A percentile compares a stretch with the other conserved stretches of the same genome.
phyloP scores from a whole-genome alignment of 1,140 invertebrate species.

The Himalopsyche phryganea region DNA sequence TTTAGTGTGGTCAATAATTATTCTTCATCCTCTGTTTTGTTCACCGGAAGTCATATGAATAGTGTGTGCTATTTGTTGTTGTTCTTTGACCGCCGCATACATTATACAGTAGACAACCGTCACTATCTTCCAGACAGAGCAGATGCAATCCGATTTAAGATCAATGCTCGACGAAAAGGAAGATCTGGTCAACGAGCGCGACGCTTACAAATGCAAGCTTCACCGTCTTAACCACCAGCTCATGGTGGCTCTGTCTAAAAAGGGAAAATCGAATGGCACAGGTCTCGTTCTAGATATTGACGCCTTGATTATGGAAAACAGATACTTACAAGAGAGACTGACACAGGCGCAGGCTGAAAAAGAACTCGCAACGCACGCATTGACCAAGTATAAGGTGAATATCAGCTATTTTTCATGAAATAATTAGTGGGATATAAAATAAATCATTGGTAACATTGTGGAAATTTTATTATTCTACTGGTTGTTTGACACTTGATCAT shows the following conservation, averaged over 20 bases:
- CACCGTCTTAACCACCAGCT: conserved; percentile 80
- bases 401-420: too few relatives aligned
- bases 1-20: too few relatives aligned
- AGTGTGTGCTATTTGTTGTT: too few relatives aligned
- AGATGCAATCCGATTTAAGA: conserved; percentile 71
- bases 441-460: too few relatives aligned
- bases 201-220: conserved; percentile 82
- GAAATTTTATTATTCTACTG: too few relatives aligned
- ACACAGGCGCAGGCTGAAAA: conserved; percentile 78
- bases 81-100: too few relatives aligned
- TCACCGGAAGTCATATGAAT: too few relatives aligned
- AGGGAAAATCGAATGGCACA: conserved; percentile 38
- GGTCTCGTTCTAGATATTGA: conserved; percentile 72
- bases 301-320: conserved; percentile 77
- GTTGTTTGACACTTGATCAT: too few relatives aligned
- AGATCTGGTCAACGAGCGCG: conserved; percentile 74
- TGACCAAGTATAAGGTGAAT: conserved; percentile 68
- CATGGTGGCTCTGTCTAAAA: conserved; percentile 62
- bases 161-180: conserved; percentile 82
- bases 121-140: conserved; percentile 58
- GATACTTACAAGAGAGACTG: conserved; percentile 76
- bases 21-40: too few relatives aligned
- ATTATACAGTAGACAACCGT: too few relatives aligned
- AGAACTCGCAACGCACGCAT: conserved; percentile 65
- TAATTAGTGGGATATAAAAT: too few relatives aligned